Evolutionary conservation across 2,797 vertebrate species (phyloP).

Genomic region (Heteromormyrus szaboi): DNA sequence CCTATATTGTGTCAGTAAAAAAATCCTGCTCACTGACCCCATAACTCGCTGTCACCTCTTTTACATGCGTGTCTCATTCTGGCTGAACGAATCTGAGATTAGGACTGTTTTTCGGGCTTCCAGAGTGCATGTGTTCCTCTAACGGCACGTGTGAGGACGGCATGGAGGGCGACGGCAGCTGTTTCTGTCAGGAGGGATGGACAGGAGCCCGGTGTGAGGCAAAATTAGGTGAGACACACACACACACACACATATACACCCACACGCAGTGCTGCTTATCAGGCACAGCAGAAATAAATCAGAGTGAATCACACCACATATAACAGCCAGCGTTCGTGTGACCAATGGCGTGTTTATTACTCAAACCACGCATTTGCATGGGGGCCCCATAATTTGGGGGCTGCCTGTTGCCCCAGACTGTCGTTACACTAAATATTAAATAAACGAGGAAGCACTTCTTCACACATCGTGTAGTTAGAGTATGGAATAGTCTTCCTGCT

Average conservation of each 20-base stretch:
- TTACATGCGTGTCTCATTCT: neutral
- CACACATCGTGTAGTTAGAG: too few relatives aligned
- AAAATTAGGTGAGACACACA: slow-evolving; percentile 62
- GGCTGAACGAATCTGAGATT: neutral
- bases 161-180: slow-evolving; percentile 73
- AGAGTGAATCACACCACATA: neutral
- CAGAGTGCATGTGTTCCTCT: slow-evolving; percentile 72
- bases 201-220: slow-evolving; percentile 67
- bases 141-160: slow-evolving; percentile 73
- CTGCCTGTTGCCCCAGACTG: neutral
- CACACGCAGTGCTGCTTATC: neutral
- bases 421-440: neutral
- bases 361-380: neutral
- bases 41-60: neutral
- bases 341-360: neutral
- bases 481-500: too few relatives aligned
- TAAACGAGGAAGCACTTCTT: neutral
- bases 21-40: neutral
- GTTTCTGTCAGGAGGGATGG: slow-evolving; percentile 78
- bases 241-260: neutral
- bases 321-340: neutral
- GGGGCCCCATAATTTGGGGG: neutral
- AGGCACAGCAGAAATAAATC: neutral
- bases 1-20: neutral
- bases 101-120: neutral